Evolutionary conservation across 2,113 vertebrate species (phyloP), one percentile per base, ranked within the genome.

Genomic region (Mustela lutreola): DNA sequence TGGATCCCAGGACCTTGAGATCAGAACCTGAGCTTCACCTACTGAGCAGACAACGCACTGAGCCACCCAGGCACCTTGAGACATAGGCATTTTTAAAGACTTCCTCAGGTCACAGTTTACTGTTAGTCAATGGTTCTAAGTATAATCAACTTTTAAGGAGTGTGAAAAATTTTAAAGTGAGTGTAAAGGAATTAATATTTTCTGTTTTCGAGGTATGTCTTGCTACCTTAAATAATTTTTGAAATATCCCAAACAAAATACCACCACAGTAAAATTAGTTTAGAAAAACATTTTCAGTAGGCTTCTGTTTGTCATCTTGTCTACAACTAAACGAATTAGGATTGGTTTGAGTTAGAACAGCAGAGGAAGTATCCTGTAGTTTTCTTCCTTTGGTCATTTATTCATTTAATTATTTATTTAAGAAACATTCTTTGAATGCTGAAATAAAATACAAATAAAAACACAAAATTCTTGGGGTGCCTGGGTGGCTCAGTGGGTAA

Each of bases 401-500:
- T 45, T 88, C 45, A 73, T 80, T 89, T 11, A 84, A 5, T 84
- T 42, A 45, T 42, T 80, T 58, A 75, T 50, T 75, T 10, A 93
- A 82, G 33, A 90, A 79, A 26, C 50, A 65, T 76, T 90, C 11
- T 75, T 95, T 94, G 58, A 62, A 62, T 86, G 60, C 4, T 71
- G 10, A 89, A 90, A 78, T 93, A 45, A 93, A 71, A 60, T 84
- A 39, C 65, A 91, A 91, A 63, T 15, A 86, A 91, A 62, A 94
- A 58, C 18, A 10, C n/a, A 94, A 11, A 50, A 76, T 75, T 33
- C 1, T 91, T 84, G 5, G n/a, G n/a, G n/a, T n/a, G n/a, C n/a
- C n/a, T n/a, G n/a, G 16, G 53, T 56, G 53, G 15, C 5, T 56
- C 16, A 56, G 53, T 56, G 53, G 53, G 53, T 56, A 18, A 56